Percentiles rank a stretch among this genome's conserved stretches.
Conservation (phyloP, 23 tunicate genomes). For the Ciona savignyi region DNA sequence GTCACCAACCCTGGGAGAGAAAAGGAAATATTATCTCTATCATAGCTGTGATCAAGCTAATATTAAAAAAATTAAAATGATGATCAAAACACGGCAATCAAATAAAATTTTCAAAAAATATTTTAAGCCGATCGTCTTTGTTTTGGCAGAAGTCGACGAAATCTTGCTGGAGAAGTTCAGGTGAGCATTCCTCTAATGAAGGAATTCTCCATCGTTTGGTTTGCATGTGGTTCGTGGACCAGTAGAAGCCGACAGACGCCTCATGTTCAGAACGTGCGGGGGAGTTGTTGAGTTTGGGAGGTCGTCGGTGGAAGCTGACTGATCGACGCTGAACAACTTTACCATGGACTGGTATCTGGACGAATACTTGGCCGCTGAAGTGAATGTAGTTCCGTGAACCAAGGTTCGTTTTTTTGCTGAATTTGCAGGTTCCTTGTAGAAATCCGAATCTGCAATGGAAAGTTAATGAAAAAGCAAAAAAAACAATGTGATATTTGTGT, state of each 20-base stretch:
- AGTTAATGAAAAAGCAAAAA: neutral
- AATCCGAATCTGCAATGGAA: slow-evolving; percentile 38
- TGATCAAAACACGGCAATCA: no score
- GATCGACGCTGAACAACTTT: slow-evolving; percentile 35
- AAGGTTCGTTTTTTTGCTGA: neutral
- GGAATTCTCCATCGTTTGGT: slow-evolving; percentile 47
- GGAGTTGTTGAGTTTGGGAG: neutral
- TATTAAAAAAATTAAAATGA: no score
- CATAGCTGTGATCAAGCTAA: no score
- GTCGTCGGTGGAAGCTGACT: slow-evolving; percentile 11
- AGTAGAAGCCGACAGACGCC: slow-evolving; percentile 58
- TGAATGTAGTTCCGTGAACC: slow-evolving; percentile 19
- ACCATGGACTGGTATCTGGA: slow-evolving; percentile 26
- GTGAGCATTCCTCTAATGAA: slow-evolving; percentile 34
- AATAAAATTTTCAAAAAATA: slow-evolving; percentile 4
- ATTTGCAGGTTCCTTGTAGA: slow-evolving; percentile 8
- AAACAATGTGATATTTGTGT: no score
- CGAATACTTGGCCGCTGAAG: slow-evolving; percentile 53
- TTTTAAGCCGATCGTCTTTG: neutral
- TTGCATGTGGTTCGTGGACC: slow-evolving; percentile 64
- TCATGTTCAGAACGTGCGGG: slow-evolving; percentile 25
- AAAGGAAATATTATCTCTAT: no score
- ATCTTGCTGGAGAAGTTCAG: slow-evolving; percentile 24
- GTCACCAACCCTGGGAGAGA: no score
- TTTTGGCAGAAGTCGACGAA: slow-evolving; percentile 49